These are phyloP conservation scores for Phalacrocorax pelagicus DNA, from an alignment of 2,113 vertebrate species.

Conservation along the genomic window DNA sequence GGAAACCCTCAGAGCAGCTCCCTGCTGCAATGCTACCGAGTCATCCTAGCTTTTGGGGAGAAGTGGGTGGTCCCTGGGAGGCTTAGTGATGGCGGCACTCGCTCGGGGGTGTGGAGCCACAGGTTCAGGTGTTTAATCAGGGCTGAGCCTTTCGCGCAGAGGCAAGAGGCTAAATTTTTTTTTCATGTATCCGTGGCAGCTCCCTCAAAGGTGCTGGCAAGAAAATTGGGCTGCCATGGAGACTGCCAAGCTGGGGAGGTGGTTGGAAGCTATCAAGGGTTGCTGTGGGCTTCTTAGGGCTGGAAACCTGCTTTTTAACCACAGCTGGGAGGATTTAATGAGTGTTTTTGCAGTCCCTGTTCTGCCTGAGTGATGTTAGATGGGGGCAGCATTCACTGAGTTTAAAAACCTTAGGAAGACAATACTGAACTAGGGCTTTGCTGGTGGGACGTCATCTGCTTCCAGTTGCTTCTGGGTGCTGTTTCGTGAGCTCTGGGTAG, in stretches of 20 bases:
- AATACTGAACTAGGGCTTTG: background rate
- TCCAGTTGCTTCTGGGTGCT: background rate
- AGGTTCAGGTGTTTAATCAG: background rate
- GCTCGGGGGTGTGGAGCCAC: accelerated
- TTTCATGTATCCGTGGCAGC: background rate
- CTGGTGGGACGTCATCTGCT: background rate
- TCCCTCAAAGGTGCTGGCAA: background rate
- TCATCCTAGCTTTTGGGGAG: background rate
- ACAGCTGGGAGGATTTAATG: background rate
- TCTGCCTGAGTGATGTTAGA: background rate
- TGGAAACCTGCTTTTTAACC: constrained; percentile 13
- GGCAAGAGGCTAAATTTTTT: background rate
- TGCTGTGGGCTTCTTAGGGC: background rate
- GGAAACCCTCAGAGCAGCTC: background rate
- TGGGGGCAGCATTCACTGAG: background rate
- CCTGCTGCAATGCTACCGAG: accelerated
- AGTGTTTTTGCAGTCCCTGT: background rate
- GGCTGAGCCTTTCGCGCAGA: background rate
- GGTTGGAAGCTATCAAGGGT: background rate
- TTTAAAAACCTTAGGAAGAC: background rate
- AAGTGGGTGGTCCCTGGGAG: accelerated
- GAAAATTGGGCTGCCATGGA: constrained; percentile 4
- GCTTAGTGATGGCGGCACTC: accelerated
- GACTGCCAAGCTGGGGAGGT: background rate
- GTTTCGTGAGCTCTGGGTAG: background rate